Percentiles rank a stretch among this genome's conserved stretches.
Conservation (phyloP, 2,888 invertebrate genomes). For the Acrocyrtus sp. region DNA sequence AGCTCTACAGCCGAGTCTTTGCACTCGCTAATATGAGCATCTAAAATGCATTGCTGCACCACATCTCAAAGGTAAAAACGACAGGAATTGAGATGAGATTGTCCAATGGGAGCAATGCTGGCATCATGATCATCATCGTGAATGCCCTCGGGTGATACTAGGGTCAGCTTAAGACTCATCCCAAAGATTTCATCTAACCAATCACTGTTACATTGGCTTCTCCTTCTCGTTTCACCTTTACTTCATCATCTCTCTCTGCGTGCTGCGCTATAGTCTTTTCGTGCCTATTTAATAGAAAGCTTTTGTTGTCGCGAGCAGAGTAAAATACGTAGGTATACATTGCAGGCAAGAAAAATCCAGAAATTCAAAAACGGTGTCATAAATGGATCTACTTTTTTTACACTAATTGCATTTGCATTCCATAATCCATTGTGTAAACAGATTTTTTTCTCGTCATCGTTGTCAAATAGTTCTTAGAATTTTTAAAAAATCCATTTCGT, state of each 20-base stretch:
- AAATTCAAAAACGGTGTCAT: neutral
- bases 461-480: conserved; percentile 34
- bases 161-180: conserved; percentile 46
- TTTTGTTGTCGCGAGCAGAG: too few species aligned
- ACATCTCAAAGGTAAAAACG: conserved; percentile 45
- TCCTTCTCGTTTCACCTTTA: conserved; percentile 3
- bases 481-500: too few species aligned
- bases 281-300: too few species aligned
- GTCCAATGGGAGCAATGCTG: conserved; percentile 37
- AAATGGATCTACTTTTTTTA: conserved; percentile 1
- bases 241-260: neutral
- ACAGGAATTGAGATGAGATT: conserved; percentile 20
- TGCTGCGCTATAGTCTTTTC: neutral
- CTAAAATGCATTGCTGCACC: too few species aligned
- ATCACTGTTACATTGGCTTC: conserved; percentile 33
- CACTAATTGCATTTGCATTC: neutral
- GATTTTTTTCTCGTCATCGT: neutral
- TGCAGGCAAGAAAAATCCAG: neutral
- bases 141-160: conserved; percentile 41
- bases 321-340: too few species aligned
- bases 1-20: too few species aligned
- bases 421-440: conserved; percentile 28
- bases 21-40: too few species aligned
- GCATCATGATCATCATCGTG: conserved; percentile 30
- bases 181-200: conserved; percentile 37